Percentiles rank a stretch among this genome's conserved stretches.
Evolutionary conservation across 2,888 invertebrate species (phyloP).

Genomic region (Leptopilina myrica): DNA sequence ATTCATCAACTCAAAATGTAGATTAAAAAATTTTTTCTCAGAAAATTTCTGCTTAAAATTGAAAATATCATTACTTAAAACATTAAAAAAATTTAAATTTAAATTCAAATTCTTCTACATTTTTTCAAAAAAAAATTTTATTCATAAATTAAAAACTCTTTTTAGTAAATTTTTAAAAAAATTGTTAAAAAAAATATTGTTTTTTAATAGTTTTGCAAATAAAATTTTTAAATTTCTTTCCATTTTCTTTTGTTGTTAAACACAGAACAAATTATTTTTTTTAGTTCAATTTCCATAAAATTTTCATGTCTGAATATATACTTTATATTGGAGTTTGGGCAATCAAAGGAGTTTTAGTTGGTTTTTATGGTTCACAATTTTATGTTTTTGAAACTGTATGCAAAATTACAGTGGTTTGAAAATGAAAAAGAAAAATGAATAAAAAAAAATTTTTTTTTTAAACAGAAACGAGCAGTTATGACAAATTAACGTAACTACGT

Average conservation of each 20-base stretch:
- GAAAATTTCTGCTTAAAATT: too few relatives aligned
- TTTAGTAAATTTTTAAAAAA: too few relatives aligned
- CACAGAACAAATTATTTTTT: background rate
- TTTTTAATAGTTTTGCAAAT: background rate
- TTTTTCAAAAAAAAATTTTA: too few relatives aligned
- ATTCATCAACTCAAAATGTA: too few relatives aligned
- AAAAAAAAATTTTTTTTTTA: background rate
- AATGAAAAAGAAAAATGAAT: background rate
- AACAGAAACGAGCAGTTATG: constrained; percentile 12
- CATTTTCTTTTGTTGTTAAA: background rate
- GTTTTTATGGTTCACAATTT: constrained; percentile 20
- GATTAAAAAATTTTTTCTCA: too few relatives aligned
- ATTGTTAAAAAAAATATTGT: too few relatives aligned
- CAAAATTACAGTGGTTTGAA: background rate
- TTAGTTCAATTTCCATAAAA: background rate
- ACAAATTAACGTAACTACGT: background rate
- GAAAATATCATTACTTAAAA: too few relatives aligned
- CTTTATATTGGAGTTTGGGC: background rate
- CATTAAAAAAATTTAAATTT: too few relatives aligned
- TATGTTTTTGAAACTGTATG: background rate
- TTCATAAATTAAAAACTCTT: too few relatives aligned
- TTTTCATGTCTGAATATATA: background rate
- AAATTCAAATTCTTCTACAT: too few relatives aligned
- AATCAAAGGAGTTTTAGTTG: constrained; percentile 19
- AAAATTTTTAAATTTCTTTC: background rate